Conservation (phyloP, 2,113 vertebrate genomes). For the Brachypteracias leptosomus region DNA sequence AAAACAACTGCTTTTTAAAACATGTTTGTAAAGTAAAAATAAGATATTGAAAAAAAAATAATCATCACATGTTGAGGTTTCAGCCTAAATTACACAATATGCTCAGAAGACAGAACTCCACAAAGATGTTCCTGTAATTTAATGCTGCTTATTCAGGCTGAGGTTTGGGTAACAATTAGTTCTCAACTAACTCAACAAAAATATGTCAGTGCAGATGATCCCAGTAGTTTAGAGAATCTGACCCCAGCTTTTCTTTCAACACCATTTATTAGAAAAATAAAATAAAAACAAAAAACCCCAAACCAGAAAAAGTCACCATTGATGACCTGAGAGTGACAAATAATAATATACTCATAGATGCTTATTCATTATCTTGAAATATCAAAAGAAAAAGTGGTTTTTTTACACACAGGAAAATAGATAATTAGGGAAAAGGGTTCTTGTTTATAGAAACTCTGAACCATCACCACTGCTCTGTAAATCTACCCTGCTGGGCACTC, state of each 20-base stretch:
- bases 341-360: neutral
- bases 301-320: neutral
- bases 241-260: neutral
- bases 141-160: neutral
- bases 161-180: neutral
- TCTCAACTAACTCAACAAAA: neutral
- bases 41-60: neutral
- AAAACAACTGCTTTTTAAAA: neutral
- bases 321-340: neutral
- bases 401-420: neutral
- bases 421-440: neutral
- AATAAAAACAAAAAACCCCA: rapidly evolving
- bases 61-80: neutral
- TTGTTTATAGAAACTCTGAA: neutral
- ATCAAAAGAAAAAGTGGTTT: neutral
- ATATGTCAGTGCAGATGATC: neutral
- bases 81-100: neutral
- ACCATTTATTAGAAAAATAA: neutral
- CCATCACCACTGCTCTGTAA: neutral
- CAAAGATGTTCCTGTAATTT: neutral
- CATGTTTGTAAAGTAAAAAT: neutral
- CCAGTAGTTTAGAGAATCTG: neutral
- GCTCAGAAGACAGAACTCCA: neutral
- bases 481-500: neutral
- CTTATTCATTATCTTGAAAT: neutral